A percentile compares a stretch with the other conserved stretches of the same genome.
phyloP scores from a whole-genome alignment of 64 coral and sea anemone genomes.

The Porites lutea region DNA sequence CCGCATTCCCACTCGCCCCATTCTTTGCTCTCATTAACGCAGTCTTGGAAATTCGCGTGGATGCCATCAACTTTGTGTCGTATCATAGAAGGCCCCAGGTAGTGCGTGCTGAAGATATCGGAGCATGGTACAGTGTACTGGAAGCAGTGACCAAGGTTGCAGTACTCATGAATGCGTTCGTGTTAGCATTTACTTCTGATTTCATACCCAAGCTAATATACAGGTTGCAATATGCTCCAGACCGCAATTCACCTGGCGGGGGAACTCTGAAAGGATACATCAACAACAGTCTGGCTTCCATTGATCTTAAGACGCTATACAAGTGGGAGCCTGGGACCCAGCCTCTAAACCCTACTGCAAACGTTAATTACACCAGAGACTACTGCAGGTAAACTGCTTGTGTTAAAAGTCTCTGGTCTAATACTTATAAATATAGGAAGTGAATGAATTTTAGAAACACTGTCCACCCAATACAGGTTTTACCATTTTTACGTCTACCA shows the following conservation, averaged over 20 bases:
- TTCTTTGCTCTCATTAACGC: slow-evolving; percentile 86
- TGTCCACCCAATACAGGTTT: no score
- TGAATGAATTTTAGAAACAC: no score
- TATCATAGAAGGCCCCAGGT: slow-evolving; percentile 74
- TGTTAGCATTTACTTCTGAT: slow-evolving; percentile 89
- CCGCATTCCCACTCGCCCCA: slow-evolving; percentile 87
- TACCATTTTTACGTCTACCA: no score
- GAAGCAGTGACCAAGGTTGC: slow-evolving; percentile 65
- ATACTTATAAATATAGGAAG: no score
- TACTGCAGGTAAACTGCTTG: slow-evolving; percentile 21
- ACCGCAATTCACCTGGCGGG: slow-evolving; percentile 8
- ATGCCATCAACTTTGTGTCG: slow-evolving; percentile 85
- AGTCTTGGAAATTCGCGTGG: slow-evolving; percentile 79
- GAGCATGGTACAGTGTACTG: slow-evolving; percentile 81
- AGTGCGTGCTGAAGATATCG: slow-evolving; percentile 82
- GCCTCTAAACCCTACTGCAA: slow-evolving; percentile 50
- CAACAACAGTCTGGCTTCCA: slow-evolving; percentile 68
- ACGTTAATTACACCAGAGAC: slow-evolving; percentile 52
- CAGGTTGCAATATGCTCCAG: slow-evolving; percentile 47
- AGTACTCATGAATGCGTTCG: slow-evolving; percentile 83
- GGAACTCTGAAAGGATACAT: slow-evolving; percentile 83
- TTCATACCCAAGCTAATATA: slow-evolving; percentile 90
- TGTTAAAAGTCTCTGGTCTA: no score
- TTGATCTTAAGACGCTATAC: slow-evolving; percentile 27
- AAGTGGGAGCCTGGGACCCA: slow-evolving; percentile 39